Base-by-base conservation (phyloP, 2,797 vertebrate genomes). In the Hipposideros larvatus region DNA sequence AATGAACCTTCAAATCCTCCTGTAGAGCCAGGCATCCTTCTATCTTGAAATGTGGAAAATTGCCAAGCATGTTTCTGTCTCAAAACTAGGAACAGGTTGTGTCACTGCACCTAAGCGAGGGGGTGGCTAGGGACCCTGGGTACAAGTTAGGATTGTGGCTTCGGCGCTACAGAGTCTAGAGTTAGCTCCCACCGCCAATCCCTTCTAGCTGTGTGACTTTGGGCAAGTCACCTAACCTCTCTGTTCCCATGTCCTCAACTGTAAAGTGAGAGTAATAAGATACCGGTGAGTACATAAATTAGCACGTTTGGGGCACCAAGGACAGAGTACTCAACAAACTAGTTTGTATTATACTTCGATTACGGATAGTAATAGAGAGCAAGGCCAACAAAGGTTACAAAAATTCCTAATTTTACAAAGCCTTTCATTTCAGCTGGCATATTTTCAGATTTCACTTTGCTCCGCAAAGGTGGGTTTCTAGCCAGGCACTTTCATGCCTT, bases 41-140 rank as follows among this genome's bases (percentile, higher is more conserved):
- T 93, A 16, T 84, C 77, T 65, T 73, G 55, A 90, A 93, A 87
- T 95, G 78, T 46, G 46, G 57, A 65, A 80, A 83, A 87, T 65
- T 46, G 11, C 18, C 28, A 90, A 93, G 59, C 15, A 71, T n/a
- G 18, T 73, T 85, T 87, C 92, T 79, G 11, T n/a, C 74, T 66
- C 59, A 46, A 41, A 77, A 61, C 41, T 63, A 86, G 28, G 61
- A 91, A 16, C 7, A 59, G 70, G 75, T 63, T 34, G 19, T 71
- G 55, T 70, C 28, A 37, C 80, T 53, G 5, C 43, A 77, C 26
- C 75, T 85, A 37, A 79, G 61, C 3, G 37, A 68, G 24, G 22
- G 46, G 43, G 43, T 61, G 75, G 19, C 28, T 63, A 24, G 2
- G 11, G 16, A 61, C 26, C 13, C n/a, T 41, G 57, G 70, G 26